A percentile compares a stretch with the other conserved stretches of the same genome.
Conservation (phyloP, 2,113 vertebrate species). For the Butorides virescens region DNA sequence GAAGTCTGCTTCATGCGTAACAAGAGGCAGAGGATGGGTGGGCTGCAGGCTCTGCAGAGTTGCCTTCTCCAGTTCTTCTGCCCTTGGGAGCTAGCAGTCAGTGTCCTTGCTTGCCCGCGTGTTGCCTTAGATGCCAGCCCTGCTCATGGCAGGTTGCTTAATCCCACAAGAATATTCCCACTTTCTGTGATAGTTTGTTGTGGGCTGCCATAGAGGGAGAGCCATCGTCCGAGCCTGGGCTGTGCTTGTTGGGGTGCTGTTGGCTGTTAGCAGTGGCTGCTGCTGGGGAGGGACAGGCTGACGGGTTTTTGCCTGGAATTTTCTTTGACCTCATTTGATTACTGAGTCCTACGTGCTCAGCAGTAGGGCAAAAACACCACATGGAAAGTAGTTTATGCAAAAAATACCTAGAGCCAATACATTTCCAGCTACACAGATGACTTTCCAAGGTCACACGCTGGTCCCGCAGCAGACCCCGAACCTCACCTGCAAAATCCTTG, state of each 20-base stretch:
- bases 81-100: neutral
- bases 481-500: neutral
- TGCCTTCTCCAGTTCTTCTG: neutral
- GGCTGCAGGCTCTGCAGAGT: neutral
- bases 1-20: rapidly evolving
- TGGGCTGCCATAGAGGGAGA: neutral
- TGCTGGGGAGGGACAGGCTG: neutral
- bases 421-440: neutral
- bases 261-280: neutral
- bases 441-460: neutral
- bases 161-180: neutral
- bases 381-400: conserved; percentile 16
- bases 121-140: neutral
- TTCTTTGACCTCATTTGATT: conserved; percentile 30
- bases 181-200: neutral
- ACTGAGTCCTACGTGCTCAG: neutral
- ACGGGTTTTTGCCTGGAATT: neutral
- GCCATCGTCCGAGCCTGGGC: rapidly evolving
- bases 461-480: neutral
- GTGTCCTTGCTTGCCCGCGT: rapidly evolving
- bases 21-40: neutral
- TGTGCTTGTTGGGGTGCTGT: neutral
- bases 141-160: rapidly evolving
- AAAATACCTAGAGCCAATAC: neutral
- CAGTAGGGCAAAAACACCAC: neutral